Conservation (phyloP, 2,888 invertebrate species). For the Dynastes hyllus region DNA sequence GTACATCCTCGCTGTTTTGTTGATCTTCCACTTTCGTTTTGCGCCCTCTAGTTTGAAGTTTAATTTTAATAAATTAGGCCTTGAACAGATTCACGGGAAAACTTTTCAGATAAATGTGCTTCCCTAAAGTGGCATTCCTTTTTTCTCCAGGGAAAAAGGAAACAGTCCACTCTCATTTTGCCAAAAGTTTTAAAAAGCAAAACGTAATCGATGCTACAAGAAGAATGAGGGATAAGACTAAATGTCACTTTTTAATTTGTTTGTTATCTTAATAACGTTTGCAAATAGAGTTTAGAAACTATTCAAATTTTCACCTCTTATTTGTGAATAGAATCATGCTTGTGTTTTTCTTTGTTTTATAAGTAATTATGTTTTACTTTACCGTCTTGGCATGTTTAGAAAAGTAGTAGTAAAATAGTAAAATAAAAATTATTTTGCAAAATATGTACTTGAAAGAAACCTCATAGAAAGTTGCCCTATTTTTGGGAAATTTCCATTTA, state of each 20-base stretch:
- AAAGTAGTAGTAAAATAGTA: too few species aligned
- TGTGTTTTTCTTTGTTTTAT: too few species aligned
- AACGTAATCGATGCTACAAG: conserved; percentile 15
- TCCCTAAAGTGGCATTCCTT: conserved; percentile 30
- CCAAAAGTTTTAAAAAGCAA: conserved; percentile 34
- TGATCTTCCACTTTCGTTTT: conserved; percentile 33
- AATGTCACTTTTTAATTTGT: conserved; percentile 36
- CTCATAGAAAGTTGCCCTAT: too few species aligned
- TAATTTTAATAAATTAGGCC: conserved; percentile 50
- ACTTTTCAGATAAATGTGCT: conserved; percentile 39
- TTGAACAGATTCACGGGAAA: conserved; percentile 41
- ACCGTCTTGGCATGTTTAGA: too few species aligned
- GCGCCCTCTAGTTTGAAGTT: conserved; percentile 37
- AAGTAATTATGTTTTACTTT: too few species aligned
- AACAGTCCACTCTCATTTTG: conserved; percentile 32
- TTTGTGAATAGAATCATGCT: too few species aligned
- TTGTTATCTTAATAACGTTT: conserved; percentile 20
- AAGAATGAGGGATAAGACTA: conserved; percentile 14
- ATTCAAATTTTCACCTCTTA: too few species aligned
- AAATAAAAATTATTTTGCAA: too few species aligned
- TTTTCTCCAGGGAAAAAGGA: conserved; percentile 13
- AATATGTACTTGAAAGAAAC: too few species aligned
- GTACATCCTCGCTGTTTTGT: conserved; percentile 21
- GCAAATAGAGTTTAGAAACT: neutral
- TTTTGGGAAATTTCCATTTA: too few species aligned